Percentiles rank a stretch among this genome's conserved stretches.
Conservation (phyloP, 2,113 vertebrate genomes). For the Hyperopisus bebe region DNA sequence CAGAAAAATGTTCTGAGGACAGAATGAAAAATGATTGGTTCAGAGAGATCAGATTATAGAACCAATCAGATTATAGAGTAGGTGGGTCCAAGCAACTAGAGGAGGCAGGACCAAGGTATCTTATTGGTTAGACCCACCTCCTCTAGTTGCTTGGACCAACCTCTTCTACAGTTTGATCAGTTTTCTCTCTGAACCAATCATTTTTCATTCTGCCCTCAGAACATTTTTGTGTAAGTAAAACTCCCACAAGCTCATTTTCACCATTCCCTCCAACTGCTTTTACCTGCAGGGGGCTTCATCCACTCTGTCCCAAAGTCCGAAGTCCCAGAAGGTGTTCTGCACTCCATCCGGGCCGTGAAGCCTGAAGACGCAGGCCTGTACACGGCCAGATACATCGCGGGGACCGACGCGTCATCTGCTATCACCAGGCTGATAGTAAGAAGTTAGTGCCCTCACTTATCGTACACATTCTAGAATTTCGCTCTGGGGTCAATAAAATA, state of each 20-base stretch:
- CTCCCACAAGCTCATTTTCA: not conserved
- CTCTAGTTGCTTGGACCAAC: no score
- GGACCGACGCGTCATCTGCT: conserved; percentile 63
- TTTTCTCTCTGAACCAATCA: no score
- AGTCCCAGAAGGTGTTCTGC: conserved; percentile 57
- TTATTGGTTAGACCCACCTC: no score
- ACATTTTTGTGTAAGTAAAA: no score
- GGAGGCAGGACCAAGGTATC: no score
- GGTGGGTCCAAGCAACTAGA: no score
- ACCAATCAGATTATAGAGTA: no score
- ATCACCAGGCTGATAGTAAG: conserved; percentile 78
- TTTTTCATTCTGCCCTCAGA: no score
- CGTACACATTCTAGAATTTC: not conserved
- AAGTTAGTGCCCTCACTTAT: conserved; percentile 58
- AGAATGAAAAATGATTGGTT: no score
- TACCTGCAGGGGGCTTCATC: conserved; percentile 61
- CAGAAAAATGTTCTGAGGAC: no score
- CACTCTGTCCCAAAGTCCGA: conserved; percentile 69
- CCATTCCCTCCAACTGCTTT: not conserved
- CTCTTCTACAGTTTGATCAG: no score
- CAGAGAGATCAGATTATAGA: no score
- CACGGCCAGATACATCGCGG: conserved; percentile 73
- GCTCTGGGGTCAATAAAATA: not conserved
- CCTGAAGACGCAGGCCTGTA: conserved; percentile 69
- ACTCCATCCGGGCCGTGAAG: conserved; percentile 49